Percentiles rank a stretch among this genome's conserved stretches.
These are phyloP conservation scores for Tenthredo scrophulariae DNA, from an alignment of 2,888 invertebrate species.

Conservation along the genomic window DNA sequence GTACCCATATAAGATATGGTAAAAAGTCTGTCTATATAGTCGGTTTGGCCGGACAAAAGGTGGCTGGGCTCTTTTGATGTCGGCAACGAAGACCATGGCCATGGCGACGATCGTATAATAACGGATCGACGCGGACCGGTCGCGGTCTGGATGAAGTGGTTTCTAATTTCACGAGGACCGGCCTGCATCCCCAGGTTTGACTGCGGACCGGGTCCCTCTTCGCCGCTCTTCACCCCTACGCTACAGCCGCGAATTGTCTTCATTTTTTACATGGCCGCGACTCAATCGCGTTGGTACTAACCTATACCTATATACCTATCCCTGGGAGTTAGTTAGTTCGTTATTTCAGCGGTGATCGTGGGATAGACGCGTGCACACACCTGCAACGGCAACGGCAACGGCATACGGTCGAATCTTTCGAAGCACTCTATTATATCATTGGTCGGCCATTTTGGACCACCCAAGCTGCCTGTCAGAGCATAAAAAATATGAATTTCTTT, in stretches of 20 bases:
- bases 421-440: conserved; percentile 77
- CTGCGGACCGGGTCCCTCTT: neutral
- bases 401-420: conserved; percentile 34
- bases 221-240: neutral
- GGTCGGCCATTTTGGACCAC: conserved; percentile 78
- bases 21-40: neutral
- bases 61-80: conserved; percentile 11
- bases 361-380: conserved; percentile 19
- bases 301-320: too few relatives aligned
- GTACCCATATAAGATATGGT: neutral
- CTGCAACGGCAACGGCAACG: neutral
- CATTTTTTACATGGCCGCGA: conserved; percentile 20
- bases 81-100: neutral
- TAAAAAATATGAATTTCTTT: conserved; percentile 79
- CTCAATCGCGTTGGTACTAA: neutral
- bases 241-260: conserved; percentile 27
- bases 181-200: neutral
- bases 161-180: conserved; percentile 42
- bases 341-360: neutral
- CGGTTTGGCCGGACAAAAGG: conserved; percentile 30
- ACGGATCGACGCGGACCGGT: conserved; percentile 30
- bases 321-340: neutral
- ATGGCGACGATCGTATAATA: conserved; percentile 46
- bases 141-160: conserved; percentile 39
- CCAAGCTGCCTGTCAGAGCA: conserved; percentile 76